Percentiles rank a stretch among this genome's conserved stretches.
Evolutionary conservation across 2,797 vertebrate genomes (phyloP).

Genomic region (Cossypha heuglini): DNA sequence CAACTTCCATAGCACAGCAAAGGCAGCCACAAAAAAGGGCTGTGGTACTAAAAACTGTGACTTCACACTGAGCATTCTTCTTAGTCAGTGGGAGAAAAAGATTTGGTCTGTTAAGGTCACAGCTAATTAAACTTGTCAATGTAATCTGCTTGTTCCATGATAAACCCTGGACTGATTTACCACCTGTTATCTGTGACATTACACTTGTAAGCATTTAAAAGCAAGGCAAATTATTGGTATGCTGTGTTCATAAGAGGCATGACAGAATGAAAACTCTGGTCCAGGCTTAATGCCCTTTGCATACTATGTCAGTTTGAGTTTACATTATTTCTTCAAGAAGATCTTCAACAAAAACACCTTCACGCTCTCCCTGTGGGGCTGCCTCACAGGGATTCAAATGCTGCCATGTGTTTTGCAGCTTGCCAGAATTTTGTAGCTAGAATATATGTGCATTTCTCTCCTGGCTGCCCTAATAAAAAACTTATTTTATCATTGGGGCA

Average conservation of each 20-base stretch:
- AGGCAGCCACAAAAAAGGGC: not conserved
- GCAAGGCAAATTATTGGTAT: not conserved
- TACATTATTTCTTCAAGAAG: not conserved
- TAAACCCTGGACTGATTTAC: not conserved
- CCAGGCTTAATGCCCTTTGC: not conserved
- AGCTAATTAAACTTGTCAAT: not conserved
- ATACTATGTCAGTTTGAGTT: not conserved
- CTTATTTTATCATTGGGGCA: not conserved
- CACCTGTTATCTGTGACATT: not conserved
- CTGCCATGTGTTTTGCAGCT: not conserved
- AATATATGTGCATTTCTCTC: not conserved
- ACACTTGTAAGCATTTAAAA: not conserved
- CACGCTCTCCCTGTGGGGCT: not conserved
- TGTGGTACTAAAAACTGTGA: not conserved
- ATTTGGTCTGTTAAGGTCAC: not conserved
- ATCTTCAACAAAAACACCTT: not conserved
- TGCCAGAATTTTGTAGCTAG: not conserved
- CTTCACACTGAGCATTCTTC: not conserved
- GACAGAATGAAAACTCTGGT: not conserved
- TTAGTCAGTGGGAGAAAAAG: not conserved
- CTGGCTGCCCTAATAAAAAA: not conserved
- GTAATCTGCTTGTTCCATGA: not conserved
- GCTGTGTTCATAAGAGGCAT: not conserved
- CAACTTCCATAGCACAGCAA: not conserved
- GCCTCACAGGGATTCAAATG: not conserved